A percentile compares a stretch with the other conserved stretches of the same genome.
Conservation (phyloP, 2,113 vertebrate genomes). For the Neogale vison region DNA sequence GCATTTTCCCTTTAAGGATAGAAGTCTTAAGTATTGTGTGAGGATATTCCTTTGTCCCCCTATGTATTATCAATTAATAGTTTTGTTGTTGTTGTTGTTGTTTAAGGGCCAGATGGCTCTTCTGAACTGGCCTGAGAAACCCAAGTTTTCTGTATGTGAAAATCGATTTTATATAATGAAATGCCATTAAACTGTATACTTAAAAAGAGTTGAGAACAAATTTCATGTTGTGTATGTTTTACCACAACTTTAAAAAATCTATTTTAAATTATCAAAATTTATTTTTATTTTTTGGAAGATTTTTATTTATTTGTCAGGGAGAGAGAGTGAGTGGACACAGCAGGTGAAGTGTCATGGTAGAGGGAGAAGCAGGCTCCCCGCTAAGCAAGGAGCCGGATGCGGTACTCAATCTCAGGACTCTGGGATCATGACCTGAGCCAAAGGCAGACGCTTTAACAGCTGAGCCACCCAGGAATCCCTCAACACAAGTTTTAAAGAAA, state of each 20-base stretch:
- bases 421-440: too few species aligned
- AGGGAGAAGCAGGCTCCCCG: too few species aligned
- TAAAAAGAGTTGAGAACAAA: neutral
- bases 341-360: too few species aligned
- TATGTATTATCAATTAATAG: neutral
- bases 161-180: neutral
- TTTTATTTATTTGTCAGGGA: too few species aligned
- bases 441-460: neutral
- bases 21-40: neutral
- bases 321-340: too few species aligned
- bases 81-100: neutral
- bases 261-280: neutral
- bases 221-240: neutral
- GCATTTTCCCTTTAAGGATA: neutral
- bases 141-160: constrained; percentile 25
- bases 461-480: neutral
- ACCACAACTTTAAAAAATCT: neutral
- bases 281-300: neutral
- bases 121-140: neutral
- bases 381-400: too few species aligned
- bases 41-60: neutral
- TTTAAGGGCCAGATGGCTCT: neutral
- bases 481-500: neutral
- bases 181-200: neutral
- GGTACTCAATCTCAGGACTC: too few species aligned